These are phyloP conservation scores for Palythoa caribaeorum DNA, from an alignment of 92 coral and sea anemone species.

Conservation along the genomic window DNA sequence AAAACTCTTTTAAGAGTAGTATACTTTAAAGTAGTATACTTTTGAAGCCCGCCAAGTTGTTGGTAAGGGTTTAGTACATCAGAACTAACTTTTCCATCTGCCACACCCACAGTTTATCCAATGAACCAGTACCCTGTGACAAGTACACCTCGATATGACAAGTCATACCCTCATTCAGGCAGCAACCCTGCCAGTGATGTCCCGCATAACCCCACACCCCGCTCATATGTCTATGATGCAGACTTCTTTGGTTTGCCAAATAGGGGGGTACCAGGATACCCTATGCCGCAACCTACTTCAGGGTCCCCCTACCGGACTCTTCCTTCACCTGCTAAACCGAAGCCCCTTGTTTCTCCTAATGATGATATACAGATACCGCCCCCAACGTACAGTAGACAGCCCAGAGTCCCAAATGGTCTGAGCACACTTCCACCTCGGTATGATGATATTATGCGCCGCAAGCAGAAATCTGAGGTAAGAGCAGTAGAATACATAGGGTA, in stretches of 20 bases:
- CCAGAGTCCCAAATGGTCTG: constrained; percentile 65
- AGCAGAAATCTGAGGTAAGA: constrained; percentile 39
- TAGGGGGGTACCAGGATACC: constrained; percentile 47
- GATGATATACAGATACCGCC: constrained; percentile 85
- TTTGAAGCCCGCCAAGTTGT: too few relatives aligned
- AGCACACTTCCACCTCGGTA: constrained; percentile 74
- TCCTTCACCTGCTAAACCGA: constrained; percentile 42
- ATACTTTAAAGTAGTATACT: too few relatives aligned
- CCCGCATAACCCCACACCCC: constrained; percentile 63
- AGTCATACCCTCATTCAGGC: constrained; percentile 73
- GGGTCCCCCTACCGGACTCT: constrained; percentile 52
- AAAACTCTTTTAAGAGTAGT: too few relatives aligned
- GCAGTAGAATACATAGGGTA: background rate
- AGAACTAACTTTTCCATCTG: background rate
- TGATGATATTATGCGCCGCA: constrained; percentile 63
- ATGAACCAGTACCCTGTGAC: constrained; percentile 67
- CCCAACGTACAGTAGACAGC: constrained; percentile 59
- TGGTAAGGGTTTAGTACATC: too few relatives aligned
- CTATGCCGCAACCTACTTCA: constrained; percentile 37
- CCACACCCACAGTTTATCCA: background rate
- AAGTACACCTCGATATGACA: constrained; percentile 77
- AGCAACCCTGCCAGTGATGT: constrained; percentile 61
- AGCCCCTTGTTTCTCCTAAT: constrained; percentile 69
- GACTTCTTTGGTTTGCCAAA: constrained; percentile 69
- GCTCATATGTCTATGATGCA: constrained; percentile 81